Percentiles rank a stretch among this genome's conserved stretches.
Evolutionary conservation across 2,113 vertebrate genomes (phyloP).

Genomic region (Rhinoptilus africanus): DNA sequence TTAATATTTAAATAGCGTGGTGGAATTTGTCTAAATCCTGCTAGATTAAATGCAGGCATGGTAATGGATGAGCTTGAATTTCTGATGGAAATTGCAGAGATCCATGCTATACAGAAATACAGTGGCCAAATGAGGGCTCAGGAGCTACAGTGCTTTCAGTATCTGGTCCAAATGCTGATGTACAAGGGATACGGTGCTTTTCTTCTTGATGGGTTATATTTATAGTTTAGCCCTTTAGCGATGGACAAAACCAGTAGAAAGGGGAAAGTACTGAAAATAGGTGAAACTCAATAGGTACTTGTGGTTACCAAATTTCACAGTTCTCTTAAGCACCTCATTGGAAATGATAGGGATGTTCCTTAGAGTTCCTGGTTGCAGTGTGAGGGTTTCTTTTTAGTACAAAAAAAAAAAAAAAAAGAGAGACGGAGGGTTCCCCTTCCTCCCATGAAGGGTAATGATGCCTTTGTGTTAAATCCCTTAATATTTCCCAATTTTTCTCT

Average conservation of each 20-base stretch:
- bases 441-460: accelerated
- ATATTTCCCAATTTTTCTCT: neutral
- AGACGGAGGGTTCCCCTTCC: neutral
- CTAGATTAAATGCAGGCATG: neutral
- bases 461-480: neutral
- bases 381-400: neutral
- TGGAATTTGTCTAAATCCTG: constrained; percentile 9
- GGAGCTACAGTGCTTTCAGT: neutral
- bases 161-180: neutral
- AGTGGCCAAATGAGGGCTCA: accelerated
- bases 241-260: neutral
- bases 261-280: neutral
- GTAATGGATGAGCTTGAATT: neutral
- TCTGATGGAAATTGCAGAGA: neutral
- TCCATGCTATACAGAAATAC: neutral
- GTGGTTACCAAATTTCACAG: neutral
- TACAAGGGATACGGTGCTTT: accelerated
- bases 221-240: neutral
- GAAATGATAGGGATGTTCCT: neutral
- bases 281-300: neutral
- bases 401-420: no score
- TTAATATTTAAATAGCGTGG: neutral
- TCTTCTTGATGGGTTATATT: neutral
- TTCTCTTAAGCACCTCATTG: neutral
- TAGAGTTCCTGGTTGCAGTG: neutral